A percentile compares a stretch with the other conserved stretches of the same genome.
phyloP scores from a whole-genome alignment of 2,113 vertebrate genomes.

The Pavo muticus region DNA sequence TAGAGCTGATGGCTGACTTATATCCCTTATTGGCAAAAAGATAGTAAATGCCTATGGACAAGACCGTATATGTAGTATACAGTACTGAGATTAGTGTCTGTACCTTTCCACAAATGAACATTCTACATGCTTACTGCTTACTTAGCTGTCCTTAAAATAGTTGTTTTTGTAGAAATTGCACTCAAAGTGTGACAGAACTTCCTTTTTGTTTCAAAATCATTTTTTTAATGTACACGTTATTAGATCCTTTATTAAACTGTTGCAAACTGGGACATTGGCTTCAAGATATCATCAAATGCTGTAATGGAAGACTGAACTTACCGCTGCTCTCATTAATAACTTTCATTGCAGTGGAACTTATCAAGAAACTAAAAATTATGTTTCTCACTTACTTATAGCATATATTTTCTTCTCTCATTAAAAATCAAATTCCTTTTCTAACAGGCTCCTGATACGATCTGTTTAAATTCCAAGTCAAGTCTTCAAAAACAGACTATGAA shows the following conservation, averaged over 20 bases:
- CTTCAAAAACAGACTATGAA: neutral
- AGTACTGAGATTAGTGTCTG: neutral
- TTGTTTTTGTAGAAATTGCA: neutral
- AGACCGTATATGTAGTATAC: neutral
- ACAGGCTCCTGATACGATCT: neutral
- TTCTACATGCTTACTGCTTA: neutral
- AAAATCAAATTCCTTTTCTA: neutral
- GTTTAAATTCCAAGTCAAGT: neutral
- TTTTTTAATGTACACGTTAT: neutral
- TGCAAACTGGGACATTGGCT: neutral
- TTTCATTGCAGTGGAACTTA: neutral
- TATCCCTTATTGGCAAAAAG: neutral
- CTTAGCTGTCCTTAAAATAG: neutral
- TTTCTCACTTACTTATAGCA: neutral
- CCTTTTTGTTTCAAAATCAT: neutral
- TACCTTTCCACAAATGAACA: neutral
- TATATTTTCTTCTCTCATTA: conserved; percentile 1
- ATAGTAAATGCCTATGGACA: neutral
- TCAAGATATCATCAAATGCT: neutral
- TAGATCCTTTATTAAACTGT: neutral
- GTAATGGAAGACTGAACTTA: neutral
- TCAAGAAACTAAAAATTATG: conserved; percentile 2
- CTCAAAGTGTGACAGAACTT: neutral
- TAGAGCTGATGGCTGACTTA: neutral
- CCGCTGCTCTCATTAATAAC: neutral